Evolutionary conservation across 1,140 invertebrate species (phyloP).

Genomic region (Dufourea novaeangliae): DNA sequence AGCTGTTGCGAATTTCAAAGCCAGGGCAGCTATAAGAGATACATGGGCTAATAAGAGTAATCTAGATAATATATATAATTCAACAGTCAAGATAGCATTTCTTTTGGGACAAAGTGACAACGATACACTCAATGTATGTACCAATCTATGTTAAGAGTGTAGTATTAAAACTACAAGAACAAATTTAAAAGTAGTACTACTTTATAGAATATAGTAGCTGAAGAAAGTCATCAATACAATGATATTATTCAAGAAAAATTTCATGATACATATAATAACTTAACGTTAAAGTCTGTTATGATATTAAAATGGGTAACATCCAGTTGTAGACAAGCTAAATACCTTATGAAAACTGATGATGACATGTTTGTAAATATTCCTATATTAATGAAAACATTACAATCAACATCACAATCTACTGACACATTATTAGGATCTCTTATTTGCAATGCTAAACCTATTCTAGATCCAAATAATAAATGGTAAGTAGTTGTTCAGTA

Average conservation of each 20-base stretch:
- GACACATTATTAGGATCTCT: constrained; percentile 87
- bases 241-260: constrained; percentile 97
- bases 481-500: constrained; percentile 83
- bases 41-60: constrained; percentile 89
- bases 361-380: constrained; percentile 92
- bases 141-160: constrained; percentile 11
- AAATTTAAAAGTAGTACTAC: constrained; percentile 8
- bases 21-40: constrained; percentile 87
- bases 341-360: constrained; percentile 92
- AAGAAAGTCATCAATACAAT: constrained; percentile 85
- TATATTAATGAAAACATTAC: constrained; percentile 78
- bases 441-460: constrained; percentile 88
- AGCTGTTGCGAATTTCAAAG: constrained; percentile 85
- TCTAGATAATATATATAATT: constrained; percentile 79
- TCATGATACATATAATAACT: constrained; percentile 94
- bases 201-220: constrained; percentile 75
- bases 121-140: constrained; percentile 81
- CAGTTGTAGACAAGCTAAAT: constrained; percentile 85
- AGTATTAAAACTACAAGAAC: not conserved
- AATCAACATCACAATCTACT: constrained; percentile 68
- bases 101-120: constrained; percentile 83
- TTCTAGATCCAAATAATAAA: constrained; percentile 88
- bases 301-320: constrained; percentile 90
- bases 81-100: constrained; percentile 81
- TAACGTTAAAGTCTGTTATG: constrained; percentile 94